These are phyloP conservation scores for Ennomos quercinarius DNA, from an alignment of 2,888 invertebrate species.

Conservation along the genomic window DNA sequence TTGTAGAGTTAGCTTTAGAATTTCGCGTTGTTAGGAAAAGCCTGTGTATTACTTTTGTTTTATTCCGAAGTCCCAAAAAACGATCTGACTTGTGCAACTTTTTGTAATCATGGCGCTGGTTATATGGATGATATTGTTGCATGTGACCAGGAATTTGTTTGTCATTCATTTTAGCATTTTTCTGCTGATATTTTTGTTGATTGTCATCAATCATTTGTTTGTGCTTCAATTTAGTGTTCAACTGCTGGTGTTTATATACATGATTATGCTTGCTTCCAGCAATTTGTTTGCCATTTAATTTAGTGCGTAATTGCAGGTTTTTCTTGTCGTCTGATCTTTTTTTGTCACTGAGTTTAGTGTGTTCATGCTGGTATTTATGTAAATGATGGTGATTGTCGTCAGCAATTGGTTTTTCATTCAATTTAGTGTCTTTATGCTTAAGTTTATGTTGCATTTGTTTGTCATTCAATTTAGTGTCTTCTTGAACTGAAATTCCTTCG, in stretches of 20 bases:
- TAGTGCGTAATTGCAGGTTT: neutral
- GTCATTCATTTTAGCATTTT: neutral
- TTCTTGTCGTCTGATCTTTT: too few species aligned
- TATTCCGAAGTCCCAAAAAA: too few species aligned
- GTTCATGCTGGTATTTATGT: neutral
- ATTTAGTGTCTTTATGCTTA: neutral
- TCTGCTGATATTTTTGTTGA: neutral
- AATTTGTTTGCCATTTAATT: slow-evolving; percentile 9
- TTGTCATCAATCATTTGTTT: slow-evolving; percentile 4
- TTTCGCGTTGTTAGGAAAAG: too few species aligned
- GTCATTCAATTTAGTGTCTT: neutral
- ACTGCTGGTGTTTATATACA: neutral
- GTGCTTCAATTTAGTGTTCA: neutral
- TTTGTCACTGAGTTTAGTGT: too few species aligned
- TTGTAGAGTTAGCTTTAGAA: too few species aligned
- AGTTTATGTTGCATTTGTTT: slow-evolving; percentile 5
- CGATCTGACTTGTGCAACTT: neutral
- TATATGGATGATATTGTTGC: slow-evolving; percentile 1
- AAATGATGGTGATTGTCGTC: neutral
- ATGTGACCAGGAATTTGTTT: neutral
- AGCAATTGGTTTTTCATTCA: slow-evolving; percentile 8
- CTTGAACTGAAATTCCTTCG: too few species aligned
- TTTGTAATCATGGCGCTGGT: neutral
- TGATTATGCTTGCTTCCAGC: neutral
- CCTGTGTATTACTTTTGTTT: too few species aligned